Evolutionary conservation across 2,113 vertebrate species (phyloP).

Genomic region (Tyrannus savana): DNA sequence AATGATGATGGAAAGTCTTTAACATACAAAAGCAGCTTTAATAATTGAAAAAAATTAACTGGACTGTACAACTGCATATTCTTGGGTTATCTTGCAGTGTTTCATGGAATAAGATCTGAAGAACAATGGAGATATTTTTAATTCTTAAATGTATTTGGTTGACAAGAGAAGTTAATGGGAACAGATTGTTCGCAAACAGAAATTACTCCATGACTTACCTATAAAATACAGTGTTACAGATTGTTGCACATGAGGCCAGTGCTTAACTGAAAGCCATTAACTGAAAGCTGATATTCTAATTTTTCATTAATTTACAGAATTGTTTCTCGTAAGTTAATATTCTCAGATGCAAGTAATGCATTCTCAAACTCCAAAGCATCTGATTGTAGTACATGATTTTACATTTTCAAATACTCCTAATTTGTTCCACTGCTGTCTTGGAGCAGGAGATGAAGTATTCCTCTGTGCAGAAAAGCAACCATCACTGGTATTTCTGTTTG

Average conservation of each 20-base stretch:
- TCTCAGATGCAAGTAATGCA: background rate
- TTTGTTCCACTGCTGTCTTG: background rate
- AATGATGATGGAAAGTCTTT: background rate
- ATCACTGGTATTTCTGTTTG: background rate
- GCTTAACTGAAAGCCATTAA: background rate
- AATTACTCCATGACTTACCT: background rate
- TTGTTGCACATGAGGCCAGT: background rate
- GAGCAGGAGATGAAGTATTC: background rate
- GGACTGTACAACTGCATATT: background rate
- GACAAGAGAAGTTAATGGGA: background rate
- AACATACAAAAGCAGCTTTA: background rate
- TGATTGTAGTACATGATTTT: background rate
- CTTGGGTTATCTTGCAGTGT: background rate
- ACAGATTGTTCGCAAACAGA: background rate
- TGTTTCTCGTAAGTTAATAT: background rate
- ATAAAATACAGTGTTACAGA: background rate
- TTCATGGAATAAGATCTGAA: background rate
- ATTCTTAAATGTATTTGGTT: background rate
- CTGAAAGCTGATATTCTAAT: background rate
- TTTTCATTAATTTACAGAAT: background rate
- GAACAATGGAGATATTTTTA: background rate
- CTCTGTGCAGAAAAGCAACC: background rate
- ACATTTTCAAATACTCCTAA: background rate
- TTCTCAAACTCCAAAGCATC: background rate
- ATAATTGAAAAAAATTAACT: background rate